phyloP scores from a whole-genome alignment of 2,797 vertebrate species.

The Tokudaia muenninki region DNA sequence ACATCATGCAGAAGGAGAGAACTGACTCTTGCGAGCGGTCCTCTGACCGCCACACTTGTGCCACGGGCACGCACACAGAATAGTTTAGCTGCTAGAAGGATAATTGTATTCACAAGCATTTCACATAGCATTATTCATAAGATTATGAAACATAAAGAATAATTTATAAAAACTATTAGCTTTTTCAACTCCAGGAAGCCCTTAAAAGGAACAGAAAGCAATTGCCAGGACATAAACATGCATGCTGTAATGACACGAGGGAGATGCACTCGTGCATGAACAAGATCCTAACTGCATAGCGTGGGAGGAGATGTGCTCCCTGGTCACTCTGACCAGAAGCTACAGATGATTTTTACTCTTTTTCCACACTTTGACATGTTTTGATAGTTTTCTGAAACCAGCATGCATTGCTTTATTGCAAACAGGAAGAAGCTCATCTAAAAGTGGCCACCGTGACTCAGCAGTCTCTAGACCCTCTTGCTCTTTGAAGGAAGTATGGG shows the following conservation, averaged over 20 bases:
- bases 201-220: background rate
- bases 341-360: background rate
- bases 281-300: background rate
- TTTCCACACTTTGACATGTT: background rate
- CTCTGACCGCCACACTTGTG: background rate
- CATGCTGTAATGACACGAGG: rapidly evolving
- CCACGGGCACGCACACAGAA: no score
- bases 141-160: background rate
- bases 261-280: background rate
- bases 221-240: background rate
- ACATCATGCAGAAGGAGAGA: background rate
- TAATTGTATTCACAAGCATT: background rate
- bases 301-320: background rate
- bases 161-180: background rate
- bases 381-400: slow-evolving; percentile 27
- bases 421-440: slow-evolving; percentile 49
- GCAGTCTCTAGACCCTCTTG: background rate
- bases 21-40: no score
- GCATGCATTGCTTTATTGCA: slow-evolving; percentile 7
- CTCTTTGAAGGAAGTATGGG: background rate
- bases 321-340: background rate
- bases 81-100: background rate
- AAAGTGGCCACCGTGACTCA: slow-evolving; percentile 50
- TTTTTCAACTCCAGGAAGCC: background rate
- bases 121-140: background rate